phyloP scores from a whole-genome alignment of 2,113 vertebrate genomes.

The Phrynosoma platyrhinos region DNA sequence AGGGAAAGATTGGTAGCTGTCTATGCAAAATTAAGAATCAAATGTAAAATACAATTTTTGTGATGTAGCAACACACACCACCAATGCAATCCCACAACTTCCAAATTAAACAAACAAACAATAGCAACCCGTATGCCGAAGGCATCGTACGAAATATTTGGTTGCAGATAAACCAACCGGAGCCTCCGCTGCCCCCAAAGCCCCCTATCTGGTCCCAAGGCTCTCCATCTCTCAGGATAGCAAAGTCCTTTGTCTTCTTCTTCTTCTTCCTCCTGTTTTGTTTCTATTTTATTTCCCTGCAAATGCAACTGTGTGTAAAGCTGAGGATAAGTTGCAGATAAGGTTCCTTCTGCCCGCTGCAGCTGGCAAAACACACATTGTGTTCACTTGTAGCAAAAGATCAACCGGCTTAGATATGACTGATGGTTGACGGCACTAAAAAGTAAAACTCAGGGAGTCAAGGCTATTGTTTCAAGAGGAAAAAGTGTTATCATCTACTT shows the following conservation, averaged over 20 bases:
- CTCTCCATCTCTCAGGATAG: not conserved
- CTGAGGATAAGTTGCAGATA: not conserved
- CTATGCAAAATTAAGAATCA: not conserved
- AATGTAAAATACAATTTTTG: not conserved
- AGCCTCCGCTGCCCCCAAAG: not conserved
- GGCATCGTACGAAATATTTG: not conserved
- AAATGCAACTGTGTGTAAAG: not conserved
- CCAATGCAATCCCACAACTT: not conserved
- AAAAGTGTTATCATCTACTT: not conserved
- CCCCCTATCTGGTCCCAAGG: not conserved
- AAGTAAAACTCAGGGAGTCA: not conserved
- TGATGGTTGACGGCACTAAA: not conserved
- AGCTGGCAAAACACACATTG: not conserved
- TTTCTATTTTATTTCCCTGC: not conserved
- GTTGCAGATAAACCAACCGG: not conserved
- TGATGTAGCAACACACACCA: no score
- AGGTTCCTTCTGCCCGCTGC: not conserved
- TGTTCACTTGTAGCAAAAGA: not conserved
- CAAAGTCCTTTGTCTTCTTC: not conserved
- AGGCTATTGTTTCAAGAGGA: not conserved
- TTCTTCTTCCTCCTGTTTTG: accelerated
- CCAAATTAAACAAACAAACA: not conserved
- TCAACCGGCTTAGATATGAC: not conserved
- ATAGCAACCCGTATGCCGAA: not conserved
- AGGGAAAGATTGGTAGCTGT: no score